Evolutionary conservation across 2,888 invertebrate genomes (phyloP).

Genomic region (Pristionchus arcanus): DNA sequence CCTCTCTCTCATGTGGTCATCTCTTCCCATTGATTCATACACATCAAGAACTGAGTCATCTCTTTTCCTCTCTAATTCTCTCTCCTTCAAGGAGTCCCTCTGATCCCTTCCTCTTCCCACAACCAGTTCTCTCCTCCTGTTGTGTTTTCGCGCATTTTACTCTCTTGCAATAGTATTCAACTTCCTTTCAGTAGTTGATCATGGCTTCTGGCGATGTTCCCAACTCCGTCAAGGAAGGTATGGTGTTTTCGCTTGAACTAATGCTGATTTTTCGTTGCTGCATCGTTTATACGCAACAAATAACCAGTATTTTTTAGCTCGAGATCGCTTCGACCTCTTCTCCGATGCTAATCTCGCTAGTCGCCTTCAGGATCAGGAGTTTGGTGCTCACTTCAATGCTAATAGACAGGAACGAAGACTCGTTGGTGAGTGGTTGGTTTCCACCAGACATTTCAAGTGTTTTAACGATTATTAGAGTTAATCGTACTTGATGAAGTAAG

Average conservation of each 20-base stretch:
- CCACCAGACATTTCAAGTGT: neutral
- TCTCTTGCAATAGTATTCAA: neutral
- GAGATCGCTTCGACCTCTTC: constrained; percentile 41
- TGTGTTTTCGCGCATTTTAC: constrained; percentile 44
- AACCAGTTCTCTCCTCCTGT: constrained; percentile 31
- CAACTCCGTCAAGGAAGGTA: constrained; percentile 45
- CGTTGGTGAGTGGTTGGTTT: constrained; percentile 4
- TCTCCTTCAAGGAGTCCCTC: constrained; percentile 9
- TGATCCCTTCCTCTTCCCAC: constrained; percentile 13
- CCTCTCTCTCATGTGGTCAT: constrained; percentile 18
- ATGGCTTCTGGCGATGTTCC: constrained; percentile 41
- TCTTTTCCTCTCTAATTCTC: constrained; percentile 42
- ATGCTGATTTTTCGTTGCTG: neutral
- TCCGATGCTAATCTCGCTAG: constrained; percentile 45
- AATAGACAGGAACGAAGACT: constrained; percentile 52
- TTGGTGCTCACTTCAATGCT: constrained; percentile 31
- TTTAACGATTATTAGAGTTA: neutral
- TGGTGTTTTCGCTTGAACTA: neutral
- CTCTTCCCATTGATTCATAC: constrained; percentile 52
- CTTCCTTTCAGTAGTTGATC: neutral
- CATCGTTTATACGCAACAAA: neutral
- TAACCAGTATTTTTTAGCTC: neutral
- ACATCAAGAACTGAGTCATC: constrained; percentile 48
- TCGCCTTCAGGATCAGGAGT: constrained; percentile 49
- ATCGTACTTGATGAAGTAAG: neutral